Evolutionary conservation across 2,797 vertebrate species (phyloP).

Genomic region (Clarias laeviceps): DNA sequence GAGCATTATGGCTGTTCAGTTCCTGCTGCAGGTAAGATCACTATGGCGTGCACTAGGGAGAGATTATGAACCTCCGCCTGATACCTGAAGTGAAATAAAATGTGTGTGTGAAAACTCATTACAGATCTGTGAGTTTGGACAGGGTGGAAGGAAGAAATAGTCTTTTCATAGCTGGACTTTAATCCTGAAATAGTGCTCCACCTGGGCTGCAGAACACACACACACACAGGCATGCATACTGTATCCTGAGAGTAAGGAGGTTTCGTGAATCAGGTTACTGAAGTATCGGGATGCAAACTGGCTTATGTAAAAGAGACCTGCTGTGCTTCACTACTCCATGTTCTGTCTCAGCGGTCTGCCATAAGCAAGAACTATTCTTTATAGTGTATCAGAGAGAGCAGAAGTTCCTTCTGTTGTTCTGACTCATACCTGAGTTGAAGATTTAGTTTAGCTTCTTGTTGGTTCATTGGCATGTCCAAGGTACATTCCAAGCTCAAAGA

Average conservation of each 20-base stretch:
- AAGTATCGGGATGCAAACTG: slow-evolving; percentile 32
- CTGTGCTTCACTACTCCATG: background rate
- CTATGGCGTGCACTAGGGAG: background rate
- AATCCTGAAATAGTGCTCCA: slow-evolving; percentile 15
- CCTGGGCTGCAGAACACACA: background rate
- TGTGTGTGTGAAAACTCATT: background rate
- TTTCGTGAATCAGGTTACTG: slow-evolving; percentile 32
- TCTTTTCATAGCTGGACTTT: slow-evolving; percentile 41
- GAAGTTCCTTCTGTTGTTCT: background rate
- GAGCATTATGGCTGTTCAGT: slow-evolving; percentile 59
- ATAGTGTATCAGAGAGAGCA: background rate
- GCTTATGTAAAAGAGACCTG: slow-evolving; percentile 39
- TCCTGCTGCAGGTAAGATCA: slow-evolving; percentile 60
- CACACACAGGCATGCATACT: background rate
- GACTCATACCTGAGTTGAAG: background rate
- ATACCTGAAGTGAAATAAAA: slow-evolving; percentile 22
- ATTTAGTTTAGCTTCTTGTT: background rate
- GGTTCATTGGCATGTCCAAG: background rate
- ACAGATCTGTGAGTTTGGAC: background rate
- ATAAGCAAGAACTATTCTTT: slow-evolving; percentile 21
- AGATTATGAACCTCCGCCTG: slow-evolving; percentile 35
- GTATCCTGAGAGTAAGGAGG: background rate
- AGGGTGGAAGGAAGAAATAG: background rate
- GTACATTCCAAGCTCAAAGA: slow-evolving; percentile 1
- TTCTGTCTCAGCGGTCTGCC: background rate